Base-by-base conservation (phyloP, 2,113 vertebrate genomes). In the Bos javanicus region DNA sequence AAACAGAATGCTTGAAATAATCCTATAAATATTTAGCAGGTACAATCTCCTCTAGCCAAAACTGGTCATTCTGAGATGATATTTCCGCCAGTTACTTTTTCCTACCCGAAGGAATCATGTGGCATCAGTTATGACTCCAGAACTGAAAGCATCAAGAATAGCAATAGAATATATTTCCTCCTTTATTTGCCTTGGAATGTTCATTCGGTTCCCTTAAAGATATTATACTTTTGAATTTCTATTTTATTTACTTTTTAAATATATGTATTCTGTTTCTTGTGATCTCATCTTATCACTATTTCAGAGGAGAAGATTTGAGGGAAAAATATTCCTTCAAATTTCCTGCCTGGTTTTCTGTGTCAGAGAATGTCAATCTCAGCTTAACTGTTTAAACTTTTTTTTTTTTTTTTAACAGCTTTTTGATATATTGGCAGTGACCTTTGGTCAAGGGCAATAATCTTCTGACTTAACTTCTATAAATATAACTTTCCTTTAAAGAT, bases 11-110 rank as follows among this genome's bases (percentile, higher is more conserved):
- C 50, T 97, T 60, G 15, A 96, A 89, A 80, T 90, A 82, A 39
- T 25, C 2, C 30, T 90, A 85, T 86, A 83, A 95, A 90, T 97
- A 88, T 88, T 97, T 60, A 95, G 6, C 21, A 92, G n/a, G 7
- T 54, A 50, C 28, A 89, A 30, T 52, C 23, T 71, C 17, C 36
- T 67, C 13, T 30, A 52, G 25, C 26, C 60, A 16, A 86, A 89
- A 48, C 14, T 43, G 15, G 25, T 30, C 46, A 13, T 95, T 80
- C 46, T 90, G 50, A 94, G 59, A 59, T 57, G 28, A 76, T 43
- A 30, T 3, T 83, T 87, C n/a, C 8, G 86, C 15, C 5, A 83
- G 19, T 91, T 93, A 84, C 46, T 89, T 95, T 84, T 93, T 14
- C 5, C 46, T 89, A 48, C 26, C 33, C 43, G 9, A 64, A 50